These are phyloP conservation scores for Lysandra bellargus DNA, from an alignment of 2,888 invertebrate genomes.

Conservation along the genomic window DNA sequence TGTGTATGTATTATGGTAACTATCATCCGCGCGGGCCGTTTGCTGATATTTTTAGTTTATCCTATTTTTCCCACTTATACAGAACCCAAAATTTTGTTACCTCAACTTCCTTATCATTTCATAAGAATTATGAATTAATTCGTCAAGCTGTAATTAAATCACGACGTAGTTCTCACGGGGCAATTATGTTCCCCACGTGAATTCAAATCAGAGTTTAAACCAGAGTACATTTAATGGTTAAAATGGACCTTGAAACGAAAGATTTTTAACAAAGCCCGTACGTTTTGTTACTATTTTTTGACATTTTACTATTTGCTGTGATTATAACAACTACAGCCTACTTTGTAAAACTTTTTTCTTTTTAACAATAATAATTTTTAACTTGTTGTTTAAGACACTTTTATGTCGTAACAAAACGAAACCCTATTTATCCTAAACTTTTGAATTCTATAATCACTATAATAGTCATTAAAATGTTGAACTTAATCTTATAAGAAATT, in stretches of 20 bases:
- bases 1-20: neutral
- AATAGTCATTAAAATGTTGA: no score
- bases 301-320: no score
- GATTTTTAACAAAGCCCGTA: neutral
- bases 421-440: no score
- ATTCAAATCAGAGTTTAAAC: neutral
- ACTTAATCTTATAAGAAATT: no score
- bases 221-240: neutral
- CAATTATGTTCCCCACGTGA: constrained; percentile 4
- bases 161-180: neutral
- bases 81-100: neutral
- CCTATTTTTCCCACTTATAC: neutral
- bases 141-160: constrained; percentile 13
- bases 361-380: no score
- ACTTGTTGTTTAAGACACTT: no score
- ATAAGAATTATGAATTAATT: constrained; percentile 1
- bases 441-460: no score
- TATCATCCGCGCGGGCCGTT: neutral
- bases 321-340: neutral
- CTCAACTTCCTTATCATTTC: neutral
- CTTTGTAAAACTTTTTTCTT: neutral
- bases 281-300: neutral
- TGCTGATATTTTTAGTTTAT: neutral
- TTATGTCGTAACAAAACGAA: no score
- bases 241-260: constrained; percentile 6